Percentiles rank a stretch among this genome's conserved stretches.
phyloP scores from a whole-genome alignment of 2,888 invertebrate genomes.

The Apodemia hepburni region DNA sequence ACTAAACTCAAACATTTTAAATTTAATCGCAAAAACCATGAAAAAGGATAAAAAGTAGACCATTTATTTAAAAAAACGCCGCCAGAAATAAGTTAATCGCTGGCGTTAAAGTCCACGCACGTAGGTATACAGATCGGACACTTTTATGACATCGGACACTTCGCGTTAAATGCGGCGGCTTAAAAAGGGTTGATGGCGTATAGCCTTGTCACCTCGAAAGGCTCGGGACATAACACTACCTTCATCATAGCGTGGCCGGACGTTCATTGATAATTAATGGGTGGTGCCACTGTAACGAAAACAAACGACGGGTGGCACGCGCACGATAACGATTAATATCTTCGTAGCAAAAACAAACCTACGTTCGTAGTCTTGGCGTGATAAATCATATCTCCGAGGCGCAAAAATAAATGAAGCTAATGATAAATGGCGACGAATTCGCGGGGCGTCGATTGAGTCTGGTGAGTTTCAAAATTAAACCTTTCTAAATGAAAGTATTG shows the following conservation, averaged over 20 bases:
- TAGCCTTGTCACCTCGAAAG: conserved; percentile 74
- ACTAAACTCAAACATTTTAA: not conserved
- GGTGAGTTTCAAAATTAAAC: conserved; percentile 63
- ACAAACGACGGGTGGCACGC: conserved; percentile 75
- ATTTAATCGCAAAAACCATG: conserved; percentile 19
- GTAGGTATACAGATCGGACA: conserved; percentile 74
- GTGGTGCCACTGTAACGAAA: conserved; percentile 72
- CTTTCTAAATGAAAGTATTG: conserved; percentile 25
- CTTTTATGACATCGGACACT: conserved; percentile 78
- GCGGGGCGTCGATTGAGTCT: conserved; percentile 59
- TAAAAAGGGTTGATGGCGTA: conserved; percentile 77
- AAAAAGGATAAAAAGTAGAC: conserved; percentile 31
- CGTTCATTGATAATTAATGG: conserved; percentile 80
- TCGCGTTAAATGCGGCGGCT: conserved; percentile 74
- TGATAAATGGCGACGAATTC: conserved; percentile 74
- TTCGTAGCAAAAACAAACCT: conserved; percentile 76
- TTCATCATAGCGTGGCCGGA: conserved; percentile 71
- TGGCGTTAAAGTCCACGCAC: conserved; percentile 61
- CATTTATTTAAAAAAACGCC: conserved; percentile 55
- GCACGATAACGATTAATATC: conserved; percentile 79
- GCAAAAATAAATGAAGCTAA: conserved; percentile 78
- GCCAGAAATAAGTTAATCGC: conserved; percentile 69
- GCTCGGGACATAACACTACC: conserved; percentile 68
- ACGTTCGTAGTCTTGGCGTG: conserved; percentile 61
- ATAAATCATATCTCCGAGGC: conserved; percentile 77